Evolutionary conservation across 2,113 vertebrate species (phyloP), one percentile per base, ranked within the genome.

Genomic region (Callaeas wilsoni): DNA sequence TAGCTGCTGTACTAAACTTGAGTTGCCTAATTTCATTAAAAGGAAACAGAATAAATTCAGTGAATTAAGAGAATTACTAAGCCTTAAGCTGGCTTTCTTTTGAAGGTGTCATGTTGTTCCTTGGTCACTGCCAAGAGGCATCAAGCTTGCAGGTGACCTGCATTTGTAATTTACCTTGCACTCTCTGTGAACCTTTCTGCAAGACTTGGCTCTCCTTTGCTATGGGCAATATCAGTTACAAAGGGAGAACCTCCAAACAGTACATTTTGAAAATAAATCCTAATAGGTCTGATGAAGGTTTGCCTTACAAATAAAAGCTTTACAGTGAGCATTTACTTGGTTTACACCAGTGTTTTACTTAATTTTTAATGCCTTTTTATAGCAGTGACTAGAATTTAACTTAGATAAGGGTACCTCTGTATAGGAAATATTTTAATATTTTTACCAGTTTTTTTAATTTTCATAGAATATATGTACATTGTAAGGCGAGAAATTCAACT

Each of bases 381-480:
- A 96, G 81, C 79, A 87, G 83, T 67, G 82, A 90, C 86, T 79
- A 96, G 80, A 96, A 39, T 73, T 93, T 84, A 84, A 74, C 96
- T 82, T n/a, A 63, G 64, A 64, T 56, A 57, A 96, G 80, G 70
- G 93, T 95, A 93, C 73, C 75, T 96, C 95, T 96, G 78, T 93
- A 97, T 96, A 96, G 96, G 76, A 95, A 95, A 80, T 94, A 93
- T 90, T 97, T 96, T 76, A 87, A 73, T 97, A 93, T 96, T 97
- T 97, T 97, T 95, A 95, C 52, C 55, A 87, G 70, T 68, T 93
- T 95, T 95, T 93, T 97, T 90, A 56, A 90, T 97, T 98, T 95
- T 97, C 94, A 80, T 87, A 76, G 80, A 91, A 73, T 77, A 70
- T 83, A 32, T 64, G 73, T 89, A 86, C 81, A 73, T 85, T 67